phyloP scores from a whole-genome alignment of 2,888 invertebrate species.

The Margaritifera margaritifera region DNA sequence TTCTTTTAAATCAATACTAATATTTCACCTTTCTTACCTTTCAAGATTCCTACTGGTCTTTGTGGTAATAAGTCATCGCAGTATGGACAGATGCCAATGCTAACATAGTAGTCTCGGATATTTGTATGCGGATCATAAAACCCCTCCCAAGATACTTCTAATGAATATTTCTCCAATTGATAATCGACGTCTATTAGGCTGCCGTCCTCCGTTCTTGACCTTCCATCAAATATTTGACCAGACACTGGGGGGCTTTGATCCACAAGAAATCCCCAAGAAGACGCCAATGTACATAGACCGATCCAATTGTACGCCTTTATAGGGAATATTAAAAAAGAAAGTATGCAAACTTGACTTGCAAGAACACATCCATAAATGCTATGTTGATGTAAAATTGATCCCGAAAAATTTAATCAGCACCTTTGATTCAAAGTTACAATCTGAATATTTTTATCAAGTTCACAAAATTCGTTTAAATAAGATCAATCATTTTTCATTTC shows the following conservation, averaged over 20 bases:
- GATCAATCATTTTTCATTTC: too few species aligned
- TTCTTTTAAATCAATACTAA: too few species aligned
- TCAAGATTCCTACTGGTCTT: conserved; percentile 33
- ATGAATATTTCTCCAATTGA: conserved; percentile 19
- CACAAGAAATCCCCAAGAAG: conserved; percentile 40
- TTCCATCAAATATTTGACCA: conserved; percentile 41
- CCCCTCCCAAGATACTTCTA: conserved; percentile 40
- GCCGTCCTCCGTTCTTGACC: conserved; percentile 1
- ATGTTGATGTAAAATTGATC: too few species aligned
- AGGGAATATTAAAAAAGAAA: too few species aligned
- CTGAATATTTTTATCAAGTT: too few species aligned
- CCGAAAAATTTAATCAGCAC: too few species aligned
- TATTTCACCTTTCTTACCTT: too few species aligned
- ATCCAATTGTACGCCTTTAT: conserved; percentile 42
- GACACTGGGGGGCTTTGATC: conserved; percentile 36
- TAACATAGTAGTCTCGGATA: conserved; percentile 35
- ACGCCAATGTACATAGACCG: conserved; percentile 32
- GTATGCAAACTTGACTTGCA: too few species aligned
- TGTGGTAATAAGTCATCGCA: conserved; percentile 37
- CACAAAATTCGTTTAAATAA: too few species aligned
- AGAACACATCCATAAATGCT: too few species aligned
- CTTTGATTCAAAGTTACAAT: too few species aligned
- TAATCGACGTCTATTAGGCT: conserved; percentile 45
- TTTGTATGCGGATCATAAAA: conserved; percentile 44
- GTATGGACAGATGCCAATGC: too few species aligned